These are phyloP conservation scores for Stegastes partitus DNA, from an alignment of 2,113 vertebrate species.

Conservation along the genomic window DNA sequence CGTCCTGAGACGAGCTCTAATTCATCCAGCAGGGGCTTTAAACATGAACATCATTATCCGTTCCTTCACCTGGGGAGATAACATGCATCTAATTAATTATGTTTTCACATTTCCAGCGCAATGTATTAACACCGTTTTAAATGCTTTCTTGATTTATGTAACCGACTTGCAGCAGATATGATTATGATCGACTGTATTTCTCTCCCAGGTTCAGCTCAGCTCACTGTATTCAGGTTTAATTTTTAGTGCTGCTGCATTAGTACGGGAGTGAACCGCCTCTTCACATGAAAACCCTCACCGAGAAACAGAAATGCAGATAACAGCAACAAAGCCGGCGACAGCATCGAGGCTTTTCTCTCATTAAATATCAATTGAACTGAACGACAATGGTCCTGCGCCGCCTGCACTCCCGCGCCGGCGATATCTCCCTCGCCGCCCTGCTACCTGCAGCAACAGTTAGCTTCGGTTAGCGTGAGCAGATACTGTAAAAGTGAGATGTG, in stretches of 20 bases:
- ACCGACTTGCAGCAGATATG: too few relatives aligned
- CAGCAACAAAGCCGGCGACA: neutral
- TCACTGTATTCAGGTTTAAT: neutral
- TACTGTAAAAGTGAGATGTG: slow-evolving; percentile 54
- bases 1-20: too few relatives aligned
- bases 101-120: too few relatives aligned
- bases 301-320: neutral
- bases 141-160: too few relatives aligned
- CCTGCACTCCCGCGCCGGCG: slow-evolving; percentile 1
- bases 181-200: too few relatives aligned
- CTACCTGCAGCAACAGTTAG: slow-evolving; percentile 56
- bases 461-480: slow-evolving; percentile 41
- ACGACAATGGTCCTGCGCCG: neutral
- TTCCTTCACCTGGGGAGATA: too few relatives aligned
- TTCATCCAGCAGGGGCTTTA: too few relatives aligned
- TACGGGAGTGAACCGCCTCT: neutral
- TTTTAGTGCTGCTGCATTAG: neutral
- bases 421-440: neutral
- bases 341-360: neutral
- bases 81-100: too few relatives aligned
- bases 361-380: slow-evolving; percentile 15
- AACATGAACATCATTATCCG: too few relatives aligned
- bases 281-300: neutral
- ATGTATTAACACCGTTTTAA: too few relatives aligned
- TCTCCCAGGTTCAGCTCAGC: neutral